Conservation (phyloP, 2,113 vertebrate genomes). For the Charadrius vociferus region DNA sequence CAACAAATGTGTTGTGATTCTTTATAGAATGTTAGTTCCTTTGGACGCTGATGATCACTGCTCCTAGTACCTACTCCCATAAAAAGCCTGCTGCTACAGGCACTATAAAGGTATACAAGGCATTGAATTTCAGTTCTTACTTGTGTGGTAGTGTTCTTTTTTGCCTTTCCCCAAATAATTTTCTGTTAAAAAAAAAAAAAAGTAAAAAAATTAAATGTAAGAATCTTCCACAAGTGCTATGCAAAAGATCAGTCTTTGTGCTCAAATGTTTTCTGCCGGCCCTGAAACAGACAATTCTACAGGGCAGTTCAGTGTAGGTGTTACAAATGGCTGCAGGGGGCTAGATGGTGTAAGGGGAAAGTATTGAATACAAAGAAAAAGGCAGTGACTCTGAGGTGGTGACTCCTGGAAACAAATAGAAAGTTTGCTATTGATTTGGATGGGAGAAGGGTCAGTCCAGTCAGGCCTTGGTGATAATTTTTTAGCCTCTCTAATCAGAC, state of each 20-base stretch:
- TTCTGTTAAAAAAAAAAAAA: background rate
- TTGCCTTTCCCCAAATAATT: background rate
- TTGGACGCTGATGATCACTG: background rate
- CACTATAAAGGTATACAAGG: background rate
- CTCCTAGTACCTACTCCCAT: background rate
- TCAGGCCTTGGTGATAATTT: background rate
- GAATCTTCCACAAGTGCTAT: background rate
- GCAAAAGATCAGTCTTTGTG: background rate
- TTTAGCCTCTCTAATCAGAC: background rate
- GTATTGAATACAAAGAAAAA: background rate
- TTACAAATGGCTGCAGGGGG: background rate
- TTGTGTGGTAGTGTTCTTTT: background rate
- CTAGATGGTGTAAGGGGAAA: background rate
- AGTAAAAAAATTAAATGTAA: background rate
- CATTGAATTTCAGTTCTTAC: background rate
- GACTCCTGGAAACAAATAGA: background rate
- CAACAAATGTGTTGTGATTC: background rate
- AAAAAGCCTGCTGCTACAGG: fast-evolving
- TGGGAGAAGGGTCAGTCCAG: background rate
- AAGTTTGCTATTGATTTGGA: background rate
- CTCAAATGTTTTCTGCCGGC: background rate
- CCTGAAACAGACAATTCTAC: background rate
- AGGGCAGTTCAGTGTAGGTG: background rate
- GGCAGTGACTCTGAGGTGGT: fast-evolving
- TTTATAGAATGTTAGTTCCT: background rate